phyloP scores from a whole-genome alignment of 2,888 invertebrate genomes.

The Drosophila pseudotakahashii region DNA sequence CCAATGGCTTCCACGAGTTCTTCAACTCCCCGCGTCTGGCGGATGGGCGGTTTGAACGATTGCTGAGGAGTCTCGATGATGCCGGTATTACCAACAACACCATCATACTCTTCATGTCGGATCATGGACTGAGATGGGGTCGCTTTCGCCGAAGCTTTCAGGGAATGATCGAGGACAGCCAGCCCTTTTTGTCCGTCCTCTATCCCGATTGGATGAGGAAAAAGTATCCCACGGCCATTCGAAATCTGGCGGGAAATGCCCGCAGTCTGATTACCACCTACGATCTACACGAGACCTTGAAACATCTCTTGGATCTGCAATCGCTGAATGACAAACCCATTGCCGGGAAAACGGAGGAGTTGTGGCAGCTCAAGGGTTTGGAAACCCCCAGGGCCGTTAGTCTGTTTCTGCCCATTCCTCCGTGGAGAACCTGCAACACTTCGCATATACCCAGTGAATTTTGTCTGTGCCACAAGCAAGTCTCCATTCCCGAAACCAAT shows the following conservation, averaged over 20 bases:
- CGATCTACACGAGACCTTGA: conserved; percentile 91
- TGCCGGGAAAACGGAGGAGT: conserved; percentile 76
- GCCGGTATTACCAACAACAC: conserved; percentile 86
- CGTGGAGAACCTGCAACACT: conserved; percentile 88
- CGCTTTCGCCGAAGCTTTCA: conserved; percentile 90
- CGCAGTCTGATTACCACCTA: conserved; percentile 91
- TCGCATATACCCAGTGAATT: conserved; percentile 92
- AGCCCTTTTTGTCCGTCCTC: conserved; percentile 90
- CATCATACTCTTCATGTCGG: conserved; percentile 90
- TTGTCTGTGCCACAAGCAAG: conserved; percentile 90
- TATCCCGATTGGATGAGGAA: conserved; percentile 89
- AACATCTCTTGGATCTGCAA: conserved; percentile 87
- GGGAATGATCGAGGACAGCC: conserved; percentile 92
- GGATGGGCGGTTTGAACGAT: conserved; percentile 85
- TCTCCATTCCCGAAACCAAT: not conserved
- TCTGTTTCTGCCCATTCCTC: conserved; percentile 89
- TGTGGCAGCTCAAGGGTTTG: conserved; percentile 65
- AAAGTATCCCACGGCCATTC: conserved; percentile 86
- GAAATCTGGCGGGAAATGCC: conserved; percentile 88
- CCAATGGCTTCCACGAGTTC: conserved; percentile 91
- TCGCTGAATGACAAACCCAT: conserved; percentile 84
- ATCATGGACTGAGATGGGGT: conserved; percentile 95
- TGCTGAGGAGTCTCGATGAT: conserved; percentile 59
- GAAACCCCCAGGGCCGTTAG: conserved; percentile 87
- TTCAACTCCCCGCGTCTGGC: conserved; percentile 90